These are phyloP conservation scores for Agonum fuliginosum DNA, from an alignment of 2,888 invertebrate genomes.

Conservation along the genomic window DNA sequence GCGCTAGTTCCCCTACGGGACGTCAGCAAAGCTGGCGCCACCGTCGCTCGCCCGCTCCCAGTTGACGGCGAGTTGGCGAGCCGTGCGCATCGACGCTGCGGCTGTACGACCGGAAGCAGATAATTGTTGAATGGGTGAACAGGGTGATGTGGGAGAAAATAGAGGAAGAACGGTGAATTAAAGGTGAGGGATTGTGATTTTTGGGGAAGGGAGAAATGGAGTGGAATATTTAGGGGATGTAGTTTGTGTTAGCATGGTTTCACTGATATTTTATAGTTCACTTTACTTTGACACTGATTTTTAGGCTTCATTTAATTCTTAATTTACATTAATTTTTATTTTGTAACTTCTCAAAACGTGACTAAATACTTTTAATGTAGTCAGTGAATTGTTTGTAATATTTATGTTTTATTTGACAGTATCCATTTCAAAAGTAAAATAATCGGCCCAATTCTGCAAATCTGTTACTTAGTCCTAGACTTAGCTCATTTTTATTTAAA, in stretches of 20 bases:
- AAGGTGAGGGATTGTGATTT: not conserved
- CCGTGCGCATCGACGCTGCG: not conserved
- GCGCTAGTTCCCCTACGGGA: slow-evolving; percentile 8
- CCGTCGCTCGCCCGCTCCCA: slow-evolving; percentile 25
- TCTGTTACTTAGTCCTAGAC: no score
- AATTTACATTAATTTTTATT: no score
- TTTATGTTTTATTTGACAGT: no score
- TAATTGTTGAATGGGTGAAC: slow-evolving; percentile 41
- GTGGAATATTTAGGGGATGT: not conserved
- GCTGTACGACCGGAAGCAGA: slow-evolving; percentile 30
- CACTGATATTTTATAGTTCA: no score
- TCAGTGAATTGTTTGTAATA: no score
- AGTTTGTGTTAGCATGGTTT: not conserved
- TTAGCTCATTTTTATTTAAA: no score
- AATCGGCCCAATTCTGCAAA: no score
- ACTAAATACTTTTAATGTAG: no score
- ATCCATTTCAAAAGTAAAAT: no score
- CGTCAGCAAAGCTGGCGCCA: slow-evolving; percentile 6
- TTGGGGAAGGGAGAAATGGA: not conserved
- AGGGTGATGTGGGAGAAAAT: not conserved
- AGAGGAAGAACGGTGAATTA: not conserved
- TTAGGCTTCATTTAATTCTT: no score
- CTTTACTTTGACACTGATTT: no score
- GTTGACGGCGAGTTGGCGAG: slow-evolving; percentile 45
- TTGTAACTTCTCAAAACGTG: no score